Conservation (phyloP, 2,797 vertebrate genomes). For the Thaleichthys pacificus region DNA sequence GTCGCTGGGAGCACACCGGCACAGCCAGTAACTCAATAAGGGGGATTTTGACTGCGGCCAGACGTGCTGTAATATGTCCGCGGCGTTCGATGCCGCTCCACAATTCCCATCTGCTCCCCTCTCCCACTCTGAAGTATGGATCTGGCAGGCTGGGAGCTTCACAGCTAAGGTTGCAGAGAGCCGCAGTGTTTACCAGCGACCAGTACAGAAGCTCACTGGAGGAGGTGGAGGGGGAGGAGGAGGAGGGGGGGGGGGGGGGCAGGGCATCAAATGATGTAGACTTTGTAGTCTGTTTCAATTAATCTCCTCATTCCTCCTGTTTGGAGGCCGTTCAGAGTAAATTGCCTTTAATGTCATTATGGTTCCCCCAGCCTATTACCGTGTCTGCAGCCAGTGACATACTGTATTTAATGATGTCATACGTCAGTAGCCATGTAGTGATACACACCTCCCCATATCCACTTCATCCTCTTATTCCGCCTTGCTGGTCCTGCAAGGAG, state of each 20-base stretch:
- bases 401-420: constrained; percentile 12
- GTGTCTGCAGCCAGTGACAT: not conserved
- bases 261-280: not conserved
- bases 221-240: not conserved
- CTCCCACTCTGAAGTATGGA: not conserved
- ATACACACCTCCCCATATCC: not conserved
- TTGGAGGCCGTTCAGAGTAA: constrained; percentile 18
- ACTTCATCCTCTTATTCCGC: constrained; percentile 1
- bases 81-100: too few species aligned
- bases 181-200: not conserved
- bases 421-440: constrained; percentile 18
- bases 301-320: constrained; percentile 22
- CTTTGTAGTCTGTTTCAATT: constrained; percentile 29
- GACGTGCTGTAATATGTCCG: too few species aligned
- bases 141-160: not conserved
- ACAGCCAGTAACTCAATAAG: too few species aligned
- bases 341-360: constrained; percentile 17
- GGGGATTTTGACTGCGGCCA: too few species aligned
- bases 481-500: not conserved
- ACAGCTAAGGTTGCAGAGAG: constrained; percentile 6
- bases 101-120: too few species aligned
- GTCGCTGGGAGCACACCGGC: too few species aligned
- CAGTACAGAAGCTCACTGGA: not conserved
- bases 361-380: not conserved
- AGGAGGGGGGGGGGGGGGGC: too few species aligned